Percentiles rank a stretch among this genome's conserved stretches.
Evolutionary conservation across 2,797 vertebrate genomes (phyloP).

Genomic region (Schizothorax lantsangensis): DNA sequence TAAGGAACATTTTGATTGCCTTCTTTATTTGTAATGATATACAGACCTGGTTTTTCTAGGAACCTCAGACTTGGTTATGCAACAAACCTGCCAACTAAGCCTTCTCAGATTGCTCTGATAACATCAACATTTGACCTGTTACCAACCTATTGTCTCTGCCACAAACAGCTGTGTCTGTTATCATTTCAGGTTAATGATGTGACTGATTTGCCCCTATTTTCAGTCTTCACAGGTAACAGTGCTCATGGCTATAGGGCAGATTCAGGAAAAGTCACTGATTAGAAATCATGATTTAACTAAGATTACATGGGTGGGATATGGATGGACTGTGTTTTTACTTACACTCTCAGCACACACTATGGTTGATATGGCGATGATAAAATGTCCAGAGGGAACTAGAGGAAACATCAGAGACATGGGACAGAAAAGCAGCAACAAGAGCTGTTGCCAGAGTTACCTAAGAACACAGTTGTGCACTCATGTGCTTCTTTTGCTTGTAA

Average conservation of each 20-base stretch:
- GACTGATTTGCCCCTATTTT: neutral
- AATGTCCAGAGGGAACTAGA: slow-evolving; percentile 6
- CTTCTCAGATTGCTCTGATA: slow-evolving; percentile 33
- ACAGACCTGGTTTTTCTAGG: neutral
- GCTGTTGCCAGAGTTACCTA: slow-evolving; percentile 13
- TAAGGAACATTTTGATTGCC: neutral
- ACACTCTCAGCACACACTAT: neutral
- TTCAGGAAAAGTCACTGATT: neutral
- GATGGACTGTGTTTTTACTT: neutral
- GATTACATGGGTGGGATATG: neutral
- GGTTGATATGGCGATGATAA: neutral
- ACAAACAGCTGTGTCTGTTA: neutral
- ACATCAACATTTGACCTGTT: neutral
- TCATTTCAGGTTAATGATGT: slow-evolving; percentile 8
- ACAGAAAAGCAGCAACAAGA: slow-evolving; percentile 8
- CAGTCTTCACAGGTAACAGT: neutral
- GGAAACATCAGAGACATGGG: slow-evolving; percentile 31
- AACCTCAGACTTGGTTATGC: slow-evolving; percentile 32
- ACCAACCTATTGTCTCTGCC: slow-evolving; percentile 1
- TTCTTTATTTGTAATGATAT: slow-evolving; percentile 9
- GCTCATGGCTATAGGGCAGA: neutral
- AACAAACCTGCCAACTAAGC: slow-evolving; percentile 23
- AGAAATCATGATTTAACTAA: slow-evolving; percentile 11
- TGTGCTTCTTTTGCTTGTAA: neutral
- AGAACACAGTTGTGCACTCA: neutral